A percentile compares a stretch with the other conserved stretches of the same genome.
These are phyloP conservation scores for Episyrphus balteatus DNA, from an alignment of 1,140 invertebrate genomes.

Conservation along the genomic window DNA sequence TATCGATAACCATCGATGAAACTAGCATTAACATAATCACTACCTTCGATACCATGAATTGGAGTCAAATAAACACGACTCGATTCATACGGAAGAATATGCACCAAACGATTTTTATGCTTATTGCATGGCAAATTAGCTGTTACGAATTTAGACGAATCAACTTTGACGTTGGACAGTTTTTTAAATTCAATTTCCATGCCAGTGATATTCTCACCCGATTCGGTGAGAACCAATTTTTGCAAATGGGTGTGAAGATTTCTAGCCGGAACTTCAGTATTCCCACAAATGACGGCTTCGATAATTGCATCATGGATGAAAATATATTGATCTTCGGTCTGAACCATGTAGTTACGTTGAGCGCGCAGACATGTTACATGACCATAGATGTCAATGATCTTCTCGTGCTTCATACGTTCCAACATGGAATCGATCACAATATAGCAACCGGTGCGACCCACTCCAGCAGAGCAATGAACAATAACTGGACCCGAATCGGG, in stretches of 20 bases:
- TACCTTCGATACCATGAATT: constrained; percentile 83
- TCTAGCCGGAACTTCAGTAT: constrained; percentile 85
- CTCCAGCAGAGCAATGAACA: constrained; percentile 95
- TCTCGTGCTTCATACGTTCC: constrained; percentile 87
- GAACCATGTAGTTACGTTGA: constrained; percentile 93
- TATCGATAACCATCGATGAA: constrained; percentile 93
- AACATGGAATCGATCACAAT: constrained; percentile 98
- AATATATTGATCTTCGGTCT: constrained; percentile 99
- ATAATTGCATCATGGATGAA: constrained; percentile 97
- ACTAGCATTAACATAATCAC: constrained; percentile 98
- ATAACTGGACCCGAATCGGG: constrained; percentile 85
- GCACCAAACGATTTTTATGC: constrained; percentile 94
- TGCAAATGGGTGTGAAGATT: constrained; percentile 92
- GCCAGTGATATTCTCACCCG: constrained; percentile 80
- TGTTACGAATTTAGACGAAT: constrained; percentile 87
- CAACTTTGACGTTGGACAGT: constrained; percentile 86
- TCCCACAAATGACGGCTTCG: constrained; percentile 90
- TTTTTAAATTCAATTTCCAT: constrained; percentile 99
- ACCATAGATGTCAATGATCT: constrained; percentile 96
- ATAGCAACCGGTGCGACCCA: constrained; percentile 96
- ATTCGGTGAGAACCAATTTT: constrained; percentile 70
- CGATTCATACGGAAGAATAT: constrained; percentile 94
- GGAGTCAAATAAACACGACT: constrained; percentile 89
- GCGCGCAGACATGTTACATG: constrained; percentile 95
- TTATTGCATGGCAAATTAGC: constrained; percentile 95